Evolutionary conservation across 2,113 vertebrate species (phyloP).

Genomic region (Lophura nycthemera): DNA sequence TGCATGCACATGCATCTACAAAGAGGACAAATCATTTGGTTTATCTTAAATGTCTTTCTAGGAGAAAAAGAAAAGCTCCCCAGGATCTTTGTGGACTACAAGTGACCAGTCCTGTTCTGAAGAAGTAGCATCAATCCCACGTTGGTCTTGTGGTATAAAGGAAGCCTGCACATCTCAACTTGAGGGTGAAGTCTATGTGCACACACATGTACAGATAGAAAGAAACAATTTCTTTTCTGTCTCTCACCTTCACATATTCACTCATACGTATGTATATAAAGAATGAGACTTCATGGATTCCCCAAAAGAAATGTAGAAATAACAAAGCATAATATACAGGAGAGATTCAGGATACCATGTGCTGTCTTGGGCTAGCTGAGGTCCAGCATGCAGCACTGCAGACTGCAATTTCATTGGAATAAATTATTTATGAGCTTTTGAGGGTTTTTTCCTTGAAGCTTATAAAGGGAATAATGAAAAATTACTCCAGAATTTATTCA

Average conservation of each 20-base stretch:
- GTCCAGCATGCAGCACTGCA: background rate
- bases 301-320: background rate
- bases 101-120: background rate
- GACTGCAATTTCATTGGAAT: background rate
- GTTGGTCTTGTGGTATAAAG: background rate
- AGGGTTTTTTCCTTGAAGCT: background rate
- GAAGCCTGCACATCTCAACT: background rate
- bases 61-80: background rate
- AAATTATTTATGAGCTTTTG: conserved; percentile 36
- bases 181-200: background rate
- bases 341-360: background rate
- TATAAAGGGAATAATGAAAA: conserved; percentile 45
- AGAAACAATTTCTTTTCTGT: fast-evolving
- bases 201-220: background rate
- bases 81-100: background rate
- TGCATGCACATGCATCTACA: fast-evolving
- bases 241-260: background rate
- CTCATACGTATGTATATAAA: background rate
- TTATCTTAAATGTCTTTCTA: background rate
- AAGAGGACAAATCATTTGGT: background rate
- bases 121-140: background rate
- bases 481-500: conserved; percentile 18
- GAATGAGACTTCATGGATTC: background rate
- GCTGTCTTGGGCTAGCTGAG: background rate
- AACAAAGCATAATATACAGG: background rate